Percentiles rank a stretch among this genome's conserved stretches.
Evolutionary conservation across 2,888 invertebrate genomes (phyloP).

Genomic region (Pterobdella sp.): DNA sequence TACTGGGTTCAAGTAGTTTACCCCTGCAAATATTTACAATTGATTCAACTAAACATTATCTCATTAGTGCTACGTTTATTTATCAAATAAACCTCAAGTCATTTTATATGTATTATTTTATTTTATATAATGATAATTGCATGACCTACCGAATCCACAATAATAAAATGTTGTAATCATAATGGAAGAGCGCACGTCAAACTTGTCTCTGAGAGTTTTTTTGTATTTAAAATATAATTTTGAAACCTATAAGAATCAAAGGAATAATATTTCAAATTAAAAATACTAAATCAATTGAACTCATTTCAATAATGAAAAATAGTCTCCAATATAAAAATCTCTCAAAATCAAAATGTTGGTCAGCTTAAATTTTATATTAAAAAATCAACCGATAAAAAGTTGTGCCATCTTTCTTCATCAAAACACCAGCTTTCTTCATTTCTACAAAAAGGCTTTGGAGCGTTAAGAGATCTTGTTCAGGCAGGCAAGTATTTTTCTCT

Average conservation of each 20-base stretch:
- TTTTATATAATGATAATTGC: background rate
- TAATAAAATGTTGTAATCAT: conserved; percentile 2
- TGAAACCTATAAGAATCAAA: background rate
- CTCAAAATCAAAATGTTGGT: background rate
- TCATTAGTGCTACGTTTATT: background rate
- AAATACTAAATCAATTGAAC: too few species aligned
- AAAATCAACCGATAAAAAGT: background rate
- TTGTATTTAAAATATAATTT: background rate
- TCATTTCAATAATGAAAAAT: too few species aligned
- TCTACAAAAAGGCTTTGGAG: background rate
- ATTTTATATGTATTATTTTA: background rate
- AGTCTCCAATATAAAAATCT: background rate
- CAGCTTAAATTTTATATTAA: background rate
- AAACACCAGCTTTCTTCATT: background rate
- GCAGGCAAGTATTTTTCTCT: background rate
- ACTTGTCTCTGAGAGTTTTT: conserved; percentile 4
- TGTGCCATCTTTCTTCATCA: background rate
- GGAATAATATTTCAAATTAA: background rate
- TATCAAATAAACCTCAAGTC: background rate
- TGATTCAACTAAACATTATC: background rate
- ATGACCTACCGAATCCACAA: conserved; percentile 15
- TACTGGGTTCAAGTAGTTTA: conserved; percentile 13
- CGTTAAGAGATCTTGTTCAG: background rate
- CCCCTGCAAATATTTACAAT: background rate
- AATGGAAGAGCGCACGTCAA: conserved; percentile 25